A percentile compares a stretch with the other conserved stretches of the same genome.
phyloP scores from a whole-genome alignment of 2,113 vertebrate species.

The Marmota monax region DNA sequence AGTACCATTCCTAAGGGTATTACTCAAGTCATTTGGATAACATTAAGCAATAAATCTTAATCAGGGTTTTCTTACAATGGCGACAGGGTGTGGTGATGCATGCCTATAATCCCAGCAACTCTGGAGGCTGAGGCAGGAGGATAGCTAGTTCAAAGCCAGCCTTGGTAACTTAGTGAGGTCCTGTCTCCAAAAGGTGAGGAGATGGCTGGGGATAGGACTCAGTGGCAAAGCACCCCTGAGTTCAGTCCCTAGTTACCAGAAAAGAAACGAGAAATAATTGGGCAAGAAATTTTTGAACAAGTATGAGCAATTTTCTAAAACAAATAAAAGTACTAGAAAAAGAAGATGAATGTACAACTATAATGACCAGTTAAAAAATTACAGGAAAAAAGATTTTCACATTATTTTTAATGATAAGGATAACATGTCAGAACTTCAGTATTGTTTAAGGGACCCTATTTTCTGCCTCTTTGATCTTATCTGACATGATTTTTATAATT shows the following conservation, averaged over 20 bases:
- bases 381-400: neutral
- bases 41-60: neutral
- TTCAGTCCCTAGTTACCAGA: no score
- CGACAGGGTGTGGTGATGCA: no score
- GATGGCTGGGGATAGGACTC: no score
- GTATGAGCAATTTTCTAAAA: neutral
- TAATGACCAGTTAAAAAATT: no score
- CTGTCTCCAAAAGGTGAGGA: no score
- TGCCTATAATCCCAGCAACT: no score
- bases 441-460: neutral
- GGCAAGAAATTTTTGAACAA: conserved; percentile 22
- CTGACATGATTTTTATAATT: neutral
- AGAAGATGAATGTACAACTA: neutral
- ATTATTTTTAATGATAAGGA: neutral
- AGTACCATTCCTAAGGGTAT: neutral
- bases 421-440: neutral
- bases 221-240: no score
- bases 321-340: conserved; percentile 37
- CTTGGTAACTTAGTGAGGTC: no score
- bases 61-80: neutral
- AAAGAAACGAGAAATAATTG: neutral
- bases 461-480: neutral
- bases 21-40: neutral
- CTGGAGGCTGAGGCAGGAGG: no score
- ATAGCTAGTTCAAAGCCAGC: no score